Evolutionary conservation across 2,888 invertebrate species (phyloP).

Genomic region (Clusia tigrina): DNA sequence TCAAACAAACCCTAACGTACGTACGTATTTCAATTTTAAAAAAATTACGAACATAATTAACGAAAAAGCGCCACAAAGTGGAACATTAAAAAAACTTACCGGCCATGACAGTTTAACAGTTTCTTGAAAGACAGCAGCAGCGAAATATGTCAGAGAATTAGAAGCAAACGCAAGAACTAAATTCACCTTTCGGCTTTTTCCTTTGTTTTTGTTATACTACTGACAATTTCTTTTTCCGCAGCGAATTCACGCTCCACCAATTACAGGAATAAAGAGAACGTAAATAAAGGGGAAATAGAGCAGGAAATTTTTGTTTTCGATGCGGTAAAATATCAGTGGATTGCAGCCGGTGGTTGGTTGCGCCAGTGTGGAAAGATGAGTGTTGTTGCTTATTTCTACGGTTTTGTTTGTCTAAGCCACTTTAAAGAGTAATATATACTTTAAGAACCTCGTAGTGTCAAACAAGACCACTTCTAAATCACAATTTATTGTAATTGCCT

Average conservation of each 20-base stretch:
- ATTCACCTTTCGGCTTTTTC: constrained; percentile 33
- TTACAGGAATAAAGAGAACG: constrained; percentile 32
- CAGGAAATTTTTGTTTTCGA: background rate
- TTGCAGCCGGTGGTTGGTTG: constrained; percentile 51
- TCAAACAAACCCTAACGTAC: too few species aligned
- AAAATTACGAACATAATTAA: too few species aligned
- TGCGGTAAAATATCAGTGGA: background rate
- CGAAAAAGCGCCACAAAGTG: constrained; percentile 24
- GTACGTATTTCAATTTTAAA: too few species aligned
- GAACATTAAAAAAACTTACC: constrained; percentile 68
- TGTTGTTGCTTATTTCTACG: constrained; percentile 8
- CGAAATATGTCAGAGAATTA: constrained; percentile 32
- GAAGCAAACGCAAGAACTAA: constrained; percentile 36
- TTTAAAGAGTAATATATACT: constrained; percentile 1
- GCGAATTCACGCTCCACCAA: constrained; percentile 3
- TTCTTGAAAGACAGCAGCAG: constrained; percentile 49
- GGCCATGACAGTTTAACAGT: constrained; percentile 76
- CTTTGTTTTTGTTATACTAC: constrained; percentile 8
- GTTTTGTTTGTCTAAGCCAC: background rate
- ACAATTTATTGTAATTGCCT: constrained; percentile 4
- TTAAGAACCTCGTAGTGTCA: background rate
- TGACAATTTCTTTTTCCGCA: constrained; percentile 7
- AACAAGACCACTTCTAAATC: background rate
- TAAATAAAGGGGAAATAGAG: background rate
- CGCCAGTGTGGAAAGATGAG: constrained; percentile 23